phyloP scores from a whole-genome alignment of 2,888 invertebrate species.

The Agelastica alni region DNA sequence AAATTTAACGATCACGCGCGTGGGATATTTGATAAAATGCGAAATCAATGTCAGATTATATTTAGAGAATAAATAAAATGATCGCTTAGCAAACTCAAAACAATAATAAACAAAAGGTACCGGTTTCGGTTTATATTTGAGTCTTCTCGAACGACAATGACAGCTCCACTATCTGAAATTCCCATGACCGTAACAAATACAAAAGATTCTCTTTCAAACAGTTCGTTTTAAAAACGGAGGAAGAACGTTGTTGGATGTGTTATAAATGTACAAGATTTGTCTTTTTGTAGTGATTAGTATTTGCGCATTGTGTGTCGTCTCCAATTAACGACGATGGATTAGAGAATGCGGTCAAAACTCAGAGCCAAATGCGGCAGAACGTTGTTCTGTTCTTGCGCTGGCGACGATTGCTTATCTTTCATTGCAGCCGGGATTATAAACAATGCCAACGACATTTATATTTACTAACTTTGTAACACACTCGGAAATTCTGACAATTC shows the following conservation, averaged over 20 bases:
- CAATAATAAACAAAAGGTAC: too few relatives aligned
- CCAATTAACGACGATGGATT: constrained; percentile 43
- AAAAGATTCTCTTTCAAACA: not conserved
- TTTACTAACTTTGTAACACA: not conserved
- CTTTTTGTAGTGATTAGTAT: constrained; percentile 42
- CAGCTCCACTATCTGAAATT: not conserved
- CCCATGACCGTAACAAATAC: constrained; percentile 1
- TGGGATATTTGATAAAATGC: too few relatives aligned
- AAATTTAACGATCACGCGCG: too few relatives aligned
- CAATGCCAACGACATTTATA: constrained; percentile 7
- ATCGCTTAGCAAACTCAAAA: too few relatives aligned
- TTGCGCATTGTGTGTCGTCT: constrained; percentile 37
- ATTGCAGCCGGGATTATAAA: constrained; percentile 23
- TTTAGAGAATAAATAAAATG: too few relatives aligned
- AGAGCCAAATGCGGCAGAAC: constrained; percentile 33
- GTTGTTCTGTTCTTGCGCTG: constrained; percentile 5
- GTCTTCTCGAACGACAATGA: too few relatives aligned
- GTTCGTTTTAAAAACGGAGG: constrained; percentile 17
- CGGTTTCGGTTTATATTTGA: too few relatives aligned
- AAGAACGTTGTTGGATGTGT: constrained; percentile 35
- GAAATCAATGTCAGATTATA: too few relatives aligned
- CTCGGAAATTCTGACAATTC: too few relatives aligned
- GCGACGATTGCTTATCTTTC: constrained; percentile 25
- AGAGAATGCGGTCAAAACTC: constrained; percentile 37
- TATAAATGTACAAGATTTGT: constrained; percentile 35